Evolutionary conservation across 2,888 invertebrate genomes (phyloP).

Genomic region (Norana najaformis): DNA sequence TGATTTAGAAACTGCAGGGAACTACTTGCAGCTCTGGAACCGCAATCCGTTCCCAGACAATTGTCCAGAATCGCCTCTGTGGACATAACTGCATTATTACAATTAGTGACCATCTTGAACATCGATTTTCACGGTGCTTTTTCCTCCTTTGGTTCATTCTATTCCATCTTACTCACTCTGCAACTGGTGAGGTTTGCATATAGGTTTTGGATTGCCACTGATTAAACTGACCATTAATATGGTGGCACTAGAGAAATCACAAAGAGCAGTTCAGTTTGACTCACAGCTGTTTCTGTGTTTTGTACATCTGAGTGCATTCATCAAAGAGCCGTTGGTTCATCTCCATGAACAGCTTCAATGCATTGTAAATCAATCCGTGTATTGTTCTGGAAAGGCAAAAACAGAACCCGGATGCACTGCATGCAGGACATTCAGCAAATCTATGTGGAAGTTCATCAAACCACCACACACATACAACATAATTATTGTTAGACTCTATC

Average conservation of each 20-base stretch:
- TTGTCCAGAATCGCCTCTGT: not conserved
- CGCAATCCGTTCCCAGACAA: not conserved
- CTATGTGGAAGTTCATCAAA: not conserved
- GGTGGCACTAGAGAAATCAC: not conserved
- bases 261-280: constrained; percentile 56
- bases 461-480: too few relatives aligned
- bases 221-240: not conserved
- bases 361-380: constrained; percentile 98
- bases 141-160: not conserved
- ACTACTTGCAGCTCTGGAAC: too few relatives aligned
- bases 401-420: not conserved
- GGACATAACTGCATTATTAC: too few relatives aligned
- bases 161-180: not conserved
- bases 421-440: not conserved
- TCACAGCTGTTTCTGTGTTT: constrained; percentile 98
- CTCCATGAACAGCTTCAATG: constrained; percentile 99
- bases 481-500: not conserved
- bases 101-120: not conserved
- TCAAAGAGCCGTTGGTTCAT: constrained; percentile 99
- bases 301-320: constrained; percentile 94
- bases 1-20: too few relatives aligned
- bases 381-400: constrained; percentile 72
- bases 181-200: too few relatives aligned
- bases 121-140: not conserved
- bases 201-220: not conserved